phyloP scores from a whole-genome alignment of 2,113 vertebrate species.

The chimpanzee (Pan troglodytes) region NHGRI_mPanTro3-v2.1_pri NC_072412.2:27000501-27001000 shows the following conservation, averaged over 20 bases:
- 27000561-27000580: neutral
- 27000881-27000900: neutral
- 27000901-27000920: neutral
- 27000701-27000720: neutral
- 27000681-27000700: too few species aligned
- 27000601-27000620: too few species aligned
- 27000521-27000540: too few species aligned
- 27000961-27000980: neutral
- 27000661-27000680: too few species aligned
- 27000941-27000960: neutral
- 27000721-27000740: neutral
- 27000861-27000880: neutral
- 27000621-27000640: neutral
- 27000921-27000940: neutral
- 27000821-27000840: neutral
- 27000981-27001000: neutral
- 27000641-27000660: neutral
- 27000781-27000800: neutral
- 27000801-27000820: neutral
- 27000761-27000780: neutral
- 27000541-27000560: neutral
- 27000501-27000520: neutral
- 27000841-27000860: neutral
- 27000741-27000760: too few species aligned
- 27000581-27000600: neutral